phyloP scores from a whole-genome alignment of 2,797 vertebrate species.

The Poecile montanus region DNA sequence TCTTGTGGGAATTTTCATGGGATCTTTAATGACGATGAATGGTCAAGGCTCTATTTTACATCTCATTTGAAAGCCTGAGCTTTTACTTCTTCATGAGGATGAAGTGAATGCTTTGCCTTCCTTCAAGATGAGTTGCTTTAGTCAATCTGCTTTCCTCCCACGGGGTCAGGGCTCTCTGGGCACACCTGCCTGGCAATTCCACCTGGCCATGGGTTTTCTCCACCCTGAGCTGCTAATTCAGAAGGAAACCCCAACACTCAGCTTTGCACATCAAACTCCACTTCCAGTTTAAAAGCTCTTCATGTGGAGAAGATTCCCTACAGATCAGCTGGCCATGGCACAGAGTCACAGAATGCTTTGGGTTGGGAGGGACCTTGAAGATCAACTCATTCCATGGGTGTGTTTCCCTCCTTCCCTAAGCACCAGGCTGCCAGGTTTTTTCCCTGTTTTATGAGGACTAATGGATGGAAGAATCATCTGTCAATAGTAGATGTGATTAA shows the following conservation, averaged over 20 bases:
- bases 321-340: background rate
- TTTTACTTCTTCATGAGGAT: background rate
- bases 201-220: background rate
- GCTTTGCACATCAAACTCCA: background rate
- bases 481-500: background rate
- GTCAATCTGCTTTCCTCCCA: background rate
- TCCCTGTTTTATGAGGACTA: background rate
- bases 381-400: background rate
- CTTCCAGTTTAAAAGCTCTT: background rate
- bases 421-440: background rate
- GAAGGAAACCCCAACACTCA: background rate
- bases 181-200: background rate
- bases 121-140: background rate
- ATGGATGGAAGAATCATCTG: background rate
- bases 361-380: background rate
- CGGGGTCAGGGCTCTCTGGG: background rate
- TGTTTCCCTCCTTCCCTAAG: background rate
- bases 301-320: background rate
- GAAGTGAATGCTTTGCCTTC: background rate
- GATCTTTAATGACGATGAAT: conserved; percentile 42
- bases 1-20: conserved; percentile 32
- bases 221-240: background rate
- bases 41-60: conserved; percentile 46
- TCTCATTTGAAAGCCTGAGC: conserved; percentile 40
- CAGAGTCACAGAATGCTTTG: background rate